Conservation (phyloP, 2,113 vertebrate species). For the Lepus timidus region DNA sequence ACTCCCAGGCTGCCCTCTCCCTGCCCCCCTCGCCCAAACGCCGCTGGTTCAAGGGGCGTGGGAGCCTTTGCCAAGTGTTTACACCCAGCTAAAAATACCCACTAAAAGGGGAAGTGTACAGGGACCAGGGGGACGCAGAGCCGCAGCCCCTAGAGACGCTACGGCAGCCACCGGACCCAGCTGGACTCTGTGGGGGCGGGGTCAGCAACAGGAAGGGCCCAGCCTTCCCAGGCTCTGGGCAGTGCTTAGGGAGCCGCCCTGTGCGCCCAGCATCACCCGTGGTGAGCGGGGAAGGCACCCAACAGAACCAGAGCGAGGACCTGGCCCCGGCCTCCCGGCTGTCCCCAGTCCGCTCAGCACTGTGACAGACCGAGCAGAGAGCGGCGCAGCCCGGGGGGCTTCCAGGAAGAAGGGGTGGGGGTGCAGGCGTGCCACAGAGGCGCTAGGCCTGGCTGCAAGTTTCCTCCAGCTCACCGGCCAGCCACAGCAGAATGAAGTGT, state of each 20-base stretch:
- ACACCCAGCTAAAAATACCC: constrained; percentile 81
- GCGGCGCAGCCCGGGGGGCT: background rate
- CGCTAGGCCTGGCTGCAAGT: background rate
- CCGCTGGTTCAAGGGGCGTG: constrained; percentile 71
- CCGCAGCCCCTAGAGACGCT: constrained; percentile 39
- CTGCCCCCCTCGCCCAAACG: constrained; percentile 56
- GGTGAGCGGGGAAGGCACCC: background rate
- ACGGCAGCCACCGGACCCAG: constrained; percentile 33
- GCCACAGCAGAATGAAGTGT: constrained; percentile 33
- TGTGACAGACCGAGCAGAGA: no score
- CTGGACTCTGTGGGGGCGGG: background rate
- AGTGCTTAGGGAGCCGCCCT: background rate
- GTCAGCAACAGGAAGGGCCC: background rate
- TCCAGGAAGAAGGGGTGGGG: background rate
- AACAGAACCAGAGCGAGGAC: no score
- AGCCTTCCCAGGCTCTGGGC: background rate
- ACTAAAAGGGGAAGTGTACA: constrained; percentile 81
- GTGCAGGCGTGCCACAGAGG: background rate
- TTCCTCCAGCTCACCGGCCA: constrained; percentile 8
- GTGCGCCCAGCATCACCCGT: background rate
- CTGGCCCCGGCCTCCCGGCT: background rate
- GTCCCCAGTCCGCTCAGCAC: background rate
- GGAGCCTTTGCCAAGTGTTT: constrained; percentile 76
- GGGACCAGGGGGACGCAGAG: constrained; percentile 63
- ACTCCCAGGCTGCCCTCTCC: background rate